Conservation (phyloP, 2,888 invertebrate species). For the Poecilus cupreus region DNA sequence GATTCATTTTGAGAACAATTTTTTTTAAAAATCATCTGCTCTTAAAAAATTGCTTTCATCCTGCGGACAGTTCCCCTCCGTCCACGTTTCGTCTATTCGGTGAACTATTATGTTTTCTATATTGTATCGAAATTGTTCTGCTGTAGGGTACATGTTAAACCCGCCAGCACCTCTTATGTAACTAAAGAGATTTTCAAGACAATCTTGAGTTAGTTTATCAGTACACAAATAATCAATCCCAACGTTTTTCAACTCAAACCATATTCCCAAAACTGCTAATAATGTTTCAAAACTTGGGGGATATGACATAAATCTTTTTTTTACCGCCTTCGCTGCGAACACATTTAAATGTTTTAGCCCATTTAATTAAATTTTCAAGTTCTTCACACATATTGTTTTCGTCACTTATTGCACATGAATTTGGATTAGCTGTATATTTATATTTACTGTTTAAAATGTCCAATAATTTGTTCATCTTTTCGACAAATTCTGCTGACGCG, state of each 20-base stretch:
- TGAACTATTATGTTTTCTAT: slow-evolving; percentile 16
- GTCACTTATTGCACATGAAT: background rate
- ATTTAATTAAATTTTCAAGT: background rate
- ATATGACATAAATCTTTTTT: background rate
- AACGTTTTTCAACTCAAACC: background rate
- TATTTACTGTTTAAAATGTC: slow-evolving; percentile 13
- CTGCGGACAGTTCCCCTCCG: background rate
- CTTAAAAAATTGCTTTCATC: background rate
- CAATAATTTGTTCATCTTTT: background rate
- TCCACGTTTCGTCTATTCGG: background rate
- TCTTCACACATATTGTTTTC: background rate
- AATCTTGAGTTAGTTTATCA: background rate
- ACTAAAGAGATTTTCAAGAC: background rate
- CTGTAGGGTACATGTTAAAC: background rate
- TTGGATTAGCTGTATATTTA: background rate
- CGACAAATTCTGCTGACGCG: background rate
- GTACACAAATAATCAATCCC: background rate
- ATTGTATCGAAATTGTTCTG: background rate
- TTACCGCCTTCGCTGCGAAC: background rate
- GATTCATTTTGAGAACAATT: no score
- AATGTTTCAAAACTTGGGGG: background rate
- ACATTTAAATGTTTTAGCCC: background rate
- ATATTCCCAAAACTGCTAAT: background rate
- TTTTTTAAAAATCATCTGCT: background rate
- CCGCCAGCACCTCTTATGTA: slow-evolving; percentile 9